Base-by-base conservation (phyloP, 1,140 invertebrate genomes). In the Lepidurus couesii region DNA sequence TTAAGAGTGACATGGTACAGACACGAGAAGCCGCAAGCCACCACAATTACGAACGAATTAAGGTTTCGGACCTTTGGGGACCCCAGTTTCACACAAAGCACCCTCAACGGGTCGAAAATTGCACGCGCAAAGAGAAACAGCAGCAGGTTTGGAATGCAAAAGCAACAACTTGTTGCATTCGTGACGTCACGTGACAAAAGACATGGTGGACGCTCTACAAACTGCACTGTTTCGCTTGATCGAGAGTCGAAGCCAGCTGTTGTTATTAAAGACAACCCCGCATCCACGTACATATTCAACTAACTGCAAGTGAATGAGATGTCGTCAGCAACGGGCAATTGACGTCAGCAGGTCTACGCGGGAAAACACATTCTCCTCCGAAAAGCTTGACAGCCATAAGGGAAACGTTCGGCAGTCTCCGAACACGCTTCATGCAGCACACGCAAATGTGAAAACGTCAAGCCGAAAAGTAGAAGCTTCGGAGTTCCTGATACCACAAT, bases 271-370 rank as follows among this genome's bases (percentile, higher is more conserved):
- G 53, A 1, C 53, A 65, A 21, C 21, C 16, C 16, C 53, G 21
- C 53, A 13, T 13, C 21, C 53, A 65, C 53, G 53, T 21, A 65
- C 53, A 65, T 16, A 21, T 34, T 65, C 53, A 21, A 65, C 8
- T 65, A 65, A 65, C 16, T 65, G 53, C 53, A 21, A 10, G 16
- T 65, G 9, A 65, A 65, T 65, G 53, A 16, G 16, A 21, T 21
- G 53, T 65, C 53, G 53, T 65, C 53, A 65, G 53, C 53, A 65
- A 65, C 9, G 13, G 13, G 21, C 53, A 21, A 21, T 65, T 65
- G 53, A 65, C 53, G 53, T 65, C 53, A 65, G 21, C 53, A 13
- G n/a, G 53, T 16, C 53, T n/a, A 65, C 53, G 53, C 53, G 53
- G 53, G 53, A 16, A 16, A 47, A 47, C 16, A 21, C 53, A 11